Conservation (phyloP, 2,797 vertebrate species). For the Momotus momota region DNA sequence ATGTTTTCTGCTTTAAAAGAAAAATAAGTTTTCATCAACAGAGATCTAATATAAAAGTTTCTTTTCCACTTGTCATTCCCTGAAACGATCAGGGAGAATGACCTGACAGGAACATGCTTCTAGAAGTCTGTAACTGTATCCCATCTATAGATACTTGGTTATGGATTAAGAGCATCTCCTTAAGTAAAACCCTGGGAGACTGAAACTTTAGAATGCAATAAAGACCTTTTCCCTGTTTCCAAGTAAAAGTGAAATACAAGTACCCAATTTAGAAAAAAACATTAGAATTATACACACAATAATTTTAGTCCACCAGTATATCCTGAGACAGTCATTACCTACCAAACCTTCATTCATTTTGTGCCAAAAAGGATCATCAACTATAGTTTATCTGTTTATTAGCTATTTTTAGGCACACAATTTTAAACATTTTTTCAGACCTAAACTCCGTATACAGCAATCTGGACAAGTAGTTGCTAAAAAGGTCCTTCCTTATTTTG, state of each 20-base stretch:
- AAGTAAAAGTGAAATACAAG: not conserved
- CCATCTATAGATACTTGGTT: not conserved
- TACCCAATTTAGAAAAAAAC: not conserved
- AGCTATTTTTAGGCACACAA: not conserved
- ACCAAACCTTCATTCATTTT: not conserved
- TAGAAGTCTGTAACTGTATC: not conserved
- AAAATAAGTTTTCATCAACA: not conserved
- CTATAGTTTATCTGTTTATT: not conserved
- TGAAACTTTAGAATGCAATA: not conserved
- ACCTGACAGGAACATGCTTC: not conserved
- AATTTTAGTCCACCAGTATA: not conserved
- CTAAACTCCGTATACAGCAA: not conserved
- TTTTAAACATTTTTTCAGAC: not conserved
- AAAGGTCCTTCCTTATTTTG: not conserved
- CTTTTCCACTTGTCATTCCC: not conserved
- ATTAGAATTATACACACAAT: not conserved
- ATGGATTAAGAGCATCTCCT: not conserved
- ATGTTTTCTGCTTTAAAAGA: not conserved
- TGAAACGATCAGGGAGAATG: not conserved
- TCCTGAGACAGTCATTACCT: not conserved
- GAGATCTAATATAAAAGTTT: not conserved
- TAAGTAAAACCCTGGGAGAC: not conserved
- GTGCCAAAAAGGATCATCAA: not conserved
- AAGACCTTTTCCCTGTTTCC: not conserved
- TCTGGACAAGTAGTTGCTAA: not conserved